Base-by-base conservation (phyloP, 2,113 vertebrate species). In the Trinectes maculatus region DNA sequence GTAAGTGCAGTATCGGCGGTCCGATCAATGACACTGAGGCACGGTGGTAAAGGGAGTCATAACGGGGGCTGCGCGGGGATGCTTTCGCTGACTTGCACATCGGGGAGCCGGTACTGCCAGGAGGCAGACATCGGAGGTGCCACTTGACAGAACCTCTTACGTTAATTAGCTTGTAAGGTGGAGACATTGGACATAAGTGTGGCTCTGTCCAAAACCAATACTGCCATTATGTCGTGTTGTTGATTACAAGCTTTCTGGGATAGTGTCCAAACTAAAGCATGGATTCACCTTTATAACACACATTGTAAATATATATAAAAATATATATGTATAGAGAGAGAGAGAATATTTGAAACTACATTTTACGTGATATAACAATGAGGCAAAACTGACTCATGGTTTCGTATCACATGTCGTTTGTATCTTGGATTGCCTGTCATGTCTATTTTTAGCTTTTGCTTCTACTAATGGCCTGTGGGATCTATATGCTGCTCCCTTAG, bases 1-100 rank as follows among this genome's bases (percentile, higher is more conserved):
- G 78, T 87, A 88, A 89, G 76, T 86, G 85, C 83, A 64, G 74
- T 81, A 85, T 82, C 79, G 85, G 75, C 84, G 74, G 55, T n/a
- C 29, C 9, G 53, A 88, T 91, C 89, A 88, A 87, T 88, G 66
- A 37, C 29, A 0, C 77, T 64, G 84, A 71, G 48, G 84, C 86
- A 46, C 47, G 72, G 74, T 69, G 69, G 60, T 72, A 47, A 77
- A 80, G 68, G 82, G 63, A 80, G 83, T 83, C 61, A 75, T 64
- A 60, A 57, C 7, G 6, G 46, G 44, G 34, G 10, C 58, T 39
- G 59, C 22, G 33, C 3, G 0, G 52, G 31, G 13, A 37, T 5
- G 22, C 31, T 71, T 84, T 89, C 56, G 87, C 85, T 88, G 87
- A 88, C 77, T 85, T 55, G 82, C 77, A 77, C 73, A 62, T 61